A percentile compares a stretch with the other conserved stretches of the same genome.
Evolutionary conservation across 2,113 vertebrate genomes (phyloP).

Genomic region (Bucco capensis): DNA sequence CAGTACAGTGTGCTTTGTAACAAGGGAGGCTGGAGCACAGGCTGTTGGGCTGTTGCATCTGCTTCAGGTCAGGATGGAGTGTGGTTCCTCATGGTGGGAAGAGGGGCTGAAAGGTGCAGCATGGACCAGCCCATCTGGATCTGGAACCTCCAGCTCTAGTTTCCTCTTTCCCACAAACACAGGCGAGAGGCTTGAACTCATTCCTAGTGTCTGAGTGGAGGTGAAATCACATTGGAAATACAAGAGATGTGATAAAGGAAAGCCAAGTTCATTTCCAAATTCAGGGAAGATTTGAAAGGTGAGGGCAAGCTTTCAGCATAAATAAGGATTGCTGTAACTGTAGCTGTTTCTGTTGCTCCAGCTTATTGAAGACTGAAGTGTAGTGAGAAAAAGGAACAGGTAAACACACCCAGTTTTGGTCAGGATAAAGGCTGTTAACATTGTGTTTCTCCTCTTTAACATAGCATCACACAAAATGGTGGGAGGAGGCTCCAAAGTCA

Average conservation of each 20-base stretch:
- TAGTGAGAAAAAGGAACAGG: background rate
- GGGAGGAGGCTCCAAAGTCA: background rate
- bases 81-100: background rate
- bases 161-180: background rate
- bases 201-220: background rate
- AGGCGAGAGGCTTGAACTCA: background rate
- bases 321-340: background rate
- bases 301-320: background rate
- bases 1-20: fast-evolving
- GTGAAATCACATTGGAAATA: background rate
- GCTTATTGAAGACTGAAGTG: background rate
- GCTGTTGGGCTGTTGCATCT: fast-evolving
- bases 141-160: background rate
- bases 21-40: fast-evolving
- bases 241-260: background rate
- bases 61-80: fast-evolving
- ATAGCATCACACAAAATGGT: background rate
- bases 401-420: background rate
- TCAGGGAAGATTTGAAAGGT: background rate
- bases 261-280: background rate
- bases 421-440: background rate
- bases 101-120: background rate
- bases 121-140: background rate
- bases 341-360: background rate
- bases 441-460: background rate